phyloP scores from a whole-genome alignment of 2,888 invertebrate genomes.

The Drepana falcataria region DNA sequence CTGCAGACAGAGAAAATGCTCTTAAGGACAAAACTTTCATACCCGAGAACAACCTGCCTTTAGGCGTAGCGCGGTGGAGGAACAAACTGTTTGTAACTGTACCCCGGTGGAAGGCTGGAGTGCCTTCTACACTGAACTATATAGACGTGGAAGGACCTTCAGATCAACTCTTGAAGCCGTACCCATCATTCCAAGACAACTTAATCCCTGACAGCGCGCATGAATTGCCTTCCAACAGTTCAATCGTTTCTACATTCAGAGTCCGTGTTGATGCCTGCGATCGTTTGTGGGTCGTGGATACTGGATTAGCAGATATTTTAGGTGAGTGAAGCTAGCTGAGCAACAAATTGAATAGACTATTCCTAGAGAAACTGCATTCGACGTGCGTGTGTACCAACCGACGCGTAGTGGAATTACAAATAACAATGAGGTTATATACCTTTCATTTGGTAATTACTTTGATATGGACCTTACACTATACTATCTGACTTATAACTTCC shows the following conservation, averaged over 20 bases:
- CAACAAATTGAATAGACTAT: not conserved
- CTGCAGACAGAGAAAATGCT: conserved; percentile 78
- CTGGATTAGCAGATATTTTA: conserved; percentile 86
- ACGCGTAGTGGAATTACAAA: not conserved
- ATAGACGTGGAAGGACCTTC: conserved; percentile 80
- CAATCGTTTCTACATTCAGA: conserved; percentile 86
- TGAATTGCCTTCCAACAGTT: conserved; percentile 74
- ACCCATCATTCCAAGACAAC: conserved; percentile 88
- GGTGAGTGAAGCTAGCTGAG: conserved; percentile 55
- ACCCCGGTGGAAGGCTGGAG: conserved; percentile 84
- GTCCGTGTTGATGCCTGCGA: conserved; percentile 86
- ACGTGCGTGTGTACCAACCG: not conserved
- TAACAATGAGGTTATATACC: not conserved
- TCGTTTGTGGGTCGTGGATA: conserved; percentile 90
- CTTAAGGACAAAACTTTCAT: conserved; percentile 80
- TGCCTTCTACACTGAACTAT: conserved; percentile 84
- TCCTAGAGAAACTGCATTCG: not conserved
- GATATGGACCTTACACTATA: no score
- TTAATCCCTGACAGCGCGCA: conserved; percentile 79
- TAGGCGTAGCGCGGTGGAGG: conserved; percentile 85
- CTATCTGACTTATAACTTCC: no score
- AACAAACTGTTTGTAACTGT: conserved; percentile 84
- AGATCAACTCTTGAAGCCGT: conserved; percentile 86
- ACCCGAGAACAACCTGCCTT: conserved; percentile 82
- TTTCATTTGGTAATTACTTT: no score